phyloP scores from a whole-genome alignment of 2,888 invertebrate genomes.

The Zaprionus lineosus region DNA sequence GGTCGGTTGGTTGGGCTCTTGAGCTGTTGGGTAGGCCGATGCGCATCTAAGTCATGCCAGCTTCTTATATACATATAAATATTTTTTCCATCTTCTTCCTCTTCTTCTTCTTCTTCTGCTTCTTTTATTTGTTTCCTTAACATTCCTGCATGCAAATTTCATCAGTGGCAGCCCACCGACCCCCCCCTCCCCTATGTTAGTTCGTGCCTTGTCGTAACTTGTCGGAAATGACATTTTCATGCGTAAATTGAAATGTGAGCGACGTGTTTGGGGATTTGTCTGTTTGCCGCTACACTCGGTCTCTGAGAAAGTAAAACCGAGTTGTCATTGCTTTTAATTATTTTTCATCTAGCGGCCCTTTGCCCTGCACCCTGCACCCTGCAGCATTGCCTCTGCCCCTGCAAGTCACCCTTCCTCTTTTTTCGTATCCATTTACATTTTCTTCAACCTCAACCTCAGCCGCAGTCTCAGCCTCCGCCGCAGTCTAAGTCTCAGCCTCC shows the following conservation, averaged over 20 bases:
- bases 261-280: conserved; percentile 77
- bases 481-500: no score
- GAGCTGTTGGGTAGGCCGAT: conserved; percentile 20
- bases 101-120: conserved; percentile 2
- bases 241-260: conserved; percentile 81
- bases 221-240: conserved; percentile 79
- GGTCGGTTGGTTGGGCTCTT: no score
- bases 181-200: not conserved
- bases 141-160: conserved; percentile 77
- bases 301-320: conserved; percentile 51
- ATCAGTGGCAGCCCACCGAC: conserved; percentile 1
- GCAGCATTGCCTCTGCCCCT: no score
- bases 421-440: conserved; percentile 2
- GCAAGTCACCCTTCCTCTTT: no score
- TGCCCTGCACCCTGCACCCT: no score
- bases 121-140: conserved; percentile 19
- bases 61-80: conserved; percentile 15
- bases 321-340: conserved; percentile 75
- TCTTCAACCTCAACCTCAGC: not conserved
- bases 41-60: conserved; percentile 29
- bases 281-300: conserved; percentile 3
- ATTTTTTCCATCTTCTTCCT: conserved; percentile 15
- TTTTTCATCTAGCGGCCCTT: conserved; percentile 52
- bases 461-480: no score
- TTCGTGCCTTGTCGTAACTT: conserved; percentile 29